Conservation (phyloP, 2,113 vertebrate genomes). For the Psophia crepitans region DNA sequence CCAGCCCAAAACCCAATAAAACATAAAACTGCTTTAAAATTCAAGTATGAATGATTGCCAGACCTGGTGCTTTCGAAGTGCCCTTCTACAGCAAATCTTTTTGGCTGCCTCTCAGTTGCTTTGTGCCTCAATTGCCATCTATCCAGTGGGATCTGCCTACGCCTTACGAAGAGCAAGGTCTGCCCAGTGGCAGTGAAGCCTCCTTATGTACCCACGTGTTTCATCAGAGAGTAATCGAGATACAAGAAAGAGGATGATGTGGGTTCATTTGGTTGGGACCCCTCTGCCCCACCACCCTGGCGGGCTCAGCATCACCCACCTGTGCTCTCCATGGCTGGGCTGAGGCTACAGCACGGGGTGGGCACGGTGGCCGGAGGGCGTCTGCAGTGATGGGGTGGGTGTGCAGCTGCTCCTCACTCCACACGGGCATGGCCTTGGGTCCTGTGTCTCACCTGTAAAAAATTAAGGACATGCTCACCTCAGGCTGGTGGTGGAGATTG, state of each 20-base stretch:
- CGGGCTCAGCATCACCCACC: neutral
- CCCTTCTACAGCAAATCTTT: neutral
- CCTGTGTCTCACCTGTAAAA: neutral
- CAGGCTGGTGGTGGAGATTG: neutral
- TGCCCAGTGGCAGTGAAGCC: neutral
- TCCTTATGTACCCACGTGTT: accelerated
- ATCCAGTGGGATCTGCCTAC: neutral
- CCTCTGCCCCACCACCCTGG: accelerated
- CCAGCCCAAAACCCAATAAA: neutral
- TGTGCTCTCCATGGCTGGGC: conserved; percentile 33
- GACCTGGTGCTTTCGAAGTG: neutral
- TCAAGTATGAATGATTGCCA: neutral
- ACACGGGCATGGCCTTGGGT: neutral
- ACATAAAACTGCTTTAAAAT: neutral
- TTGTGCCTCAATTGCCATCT: neutral
- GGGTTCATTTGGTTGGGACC: accelerated
- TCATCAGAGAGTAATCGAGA: accelerated
- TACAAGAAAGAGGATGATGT: neutral
- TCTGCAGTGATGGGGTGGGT: accelerated
- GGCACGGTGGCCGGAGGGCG: accelerated
- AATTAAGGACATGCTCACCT: accelerated
- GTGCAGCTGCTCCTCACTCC: neutral
- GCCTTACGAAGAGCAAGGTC: neutral
- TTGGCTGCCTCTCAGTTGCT: neutral
- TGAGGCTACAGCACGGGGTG: neutral